Conservation (phyloP, 2,888 invertebrate genomes). For the Pollenia angustigena region DNA sequence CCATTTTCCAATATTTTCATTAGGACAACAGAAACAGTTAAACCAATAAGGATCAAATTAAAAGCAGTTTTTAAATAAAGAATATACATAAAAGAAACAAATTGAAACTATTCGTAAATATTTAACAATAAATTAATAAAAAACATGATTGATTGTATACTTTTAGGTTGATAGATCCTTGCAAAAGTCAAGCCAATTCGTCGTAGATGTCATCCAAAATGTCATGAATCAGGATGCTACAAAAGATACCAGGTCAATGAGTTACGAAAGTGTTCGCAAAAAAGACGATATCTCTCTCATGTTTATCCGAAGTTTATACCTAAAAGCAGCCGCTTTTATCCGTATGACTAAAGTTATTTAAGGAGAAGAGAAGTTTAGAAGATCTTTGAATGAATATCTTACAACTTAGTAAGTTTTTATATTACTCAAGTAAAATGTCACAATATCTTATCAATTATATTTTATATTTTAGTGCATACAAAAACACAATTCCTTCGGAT, state of each 20-base stretch:
- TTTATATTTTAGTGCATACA: constrained; percentile 74
- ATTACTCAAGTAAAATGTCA: neutral
- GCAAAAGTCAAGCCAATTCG: constrained; percentile 89
- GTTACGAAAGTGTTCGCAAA: constrained; percentile 85
- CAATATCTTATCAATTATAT: neutral
- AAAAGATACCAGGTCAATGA: constrained; percentile 86
- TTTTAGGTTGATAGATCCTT: constrained; percentile 86
- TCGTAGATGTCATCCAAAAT: constrained; percentile 80
- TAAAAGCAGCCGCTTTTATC: constrained; percentile 86
- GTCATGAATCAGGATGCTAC: constrained; percentile 87
- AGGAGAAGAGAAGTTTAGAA: constrained; percentile 85
- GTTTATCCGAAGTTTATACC: constrained; percentile 89
- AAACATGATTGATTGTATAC: too few relatives aligned
- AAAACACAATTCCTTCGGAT: constrained; percentile 84
- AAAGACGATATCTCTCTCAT: constrained; percentile 86
- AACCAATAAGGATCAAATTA: too few relatives aligned
- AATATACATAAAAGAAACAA: too few relatives aligned
- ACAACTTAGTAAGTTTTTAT: constrained; percentile 76
- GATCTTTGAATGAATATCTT: constrained; percentile 86
- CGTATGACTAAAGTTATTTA: constrained; percentile 85
- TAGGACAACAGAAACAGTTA: too few relatives aligned
- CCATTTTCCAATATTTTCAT: too few relatives aligned
- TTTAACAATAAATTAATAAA: too few relatives aligned
- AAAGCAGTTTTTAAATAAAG: too few relatives aligned
- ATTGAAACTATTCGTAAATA: too few relatives aligned